Evolutionary conservation across 1,140 invertebrate species (phyloP).

Genomic region (Diuraphis noxia): DNA sequence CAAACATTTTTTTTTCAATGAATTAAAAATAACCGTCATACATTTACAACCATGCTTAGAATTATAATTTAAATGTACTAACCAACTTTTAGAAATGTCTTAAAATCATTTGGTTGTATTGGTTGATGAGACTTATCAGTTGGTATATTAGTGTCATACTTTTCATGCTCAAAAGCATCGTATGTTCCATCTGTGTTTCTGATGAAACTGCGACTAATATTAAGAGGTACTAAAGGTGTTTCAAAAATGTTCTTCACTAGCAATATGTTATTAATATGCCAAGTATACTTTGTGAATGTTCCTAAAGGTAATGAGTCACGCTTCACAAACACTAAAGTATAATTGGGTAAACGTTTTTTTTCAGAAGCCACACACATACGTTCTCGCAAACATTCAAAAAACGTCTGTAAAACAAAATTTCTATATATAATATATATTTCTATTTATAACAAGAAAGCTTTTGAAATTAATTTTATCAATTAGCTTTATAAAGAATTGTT

Average conservation of each 20-base stretch:
- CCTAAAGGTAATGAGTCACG: conserved; percentile 70
- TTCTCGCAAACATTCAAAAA: conserved; percentile 74
- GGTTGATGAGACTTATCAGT: conserved; percentile 63
- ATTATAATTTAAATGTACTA: conserved; percentile 55
- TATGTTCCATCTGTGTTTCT: conserved; percentile 71
- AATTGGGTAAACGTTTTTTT: conserved; percentile 72
- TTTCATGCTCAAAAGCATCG: conserved; percentile 66
- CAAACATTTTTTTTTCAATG: conserved; percentile 48
- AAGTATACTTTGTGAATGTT: conserved; percentile 74
- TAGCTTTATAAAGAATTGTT: background rate
- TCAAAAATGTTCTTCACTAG: conserved; percentile 79
- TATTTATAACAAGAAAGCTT: background rate
- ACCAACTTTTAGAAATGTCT: conserved; percentile 76
- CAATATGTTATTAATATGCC: conserved; percentile 74
- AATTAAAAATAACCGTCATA: background rate
- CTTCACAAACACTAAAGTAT: conserved; percentile 65
- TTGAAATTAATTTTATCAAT: background rate
- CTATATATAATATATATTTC: background rate
- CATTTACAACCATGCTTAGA: background rate
- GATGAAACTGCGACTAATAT: conserved; percentile 71
- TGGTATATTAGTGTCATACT: conserved; percentile 62
- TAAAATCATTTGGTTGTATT: conserved; percentile 70
- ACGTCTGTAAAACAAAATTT: conserved; percentile 62
- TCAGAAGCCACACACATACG: conserved; percentile 69
- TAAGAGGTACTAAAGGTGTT: conserved; percentile 68